phyloP scores from a whole-genome alignment of 2,797 vertebrate species.

The Discoglossus pictus region DNA sequence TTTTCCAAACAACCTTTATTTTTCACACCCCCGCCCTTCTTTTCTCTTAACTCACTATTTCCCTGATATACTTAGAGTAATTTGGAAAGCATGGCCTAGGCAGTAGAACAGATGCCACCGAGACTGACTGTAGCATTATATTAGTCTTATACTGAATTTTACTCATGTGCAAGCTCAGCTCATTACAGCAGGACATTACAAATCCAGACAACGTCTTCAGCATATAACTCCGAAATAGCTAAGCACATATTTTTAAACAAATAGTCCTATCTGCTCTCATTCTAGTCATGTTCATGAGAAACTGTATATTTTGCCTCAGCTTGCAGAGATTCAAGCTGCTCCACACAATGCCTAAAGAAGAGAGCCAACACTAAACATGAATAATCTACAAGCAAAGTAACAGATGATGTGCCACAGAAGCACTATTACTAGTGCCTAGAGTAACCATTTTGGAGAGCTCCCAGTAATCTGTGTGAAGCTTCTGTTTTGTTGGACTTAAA shows the following conservation, averaged over 20 bases:
- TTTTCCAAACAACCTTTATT: too few relatives aligned
- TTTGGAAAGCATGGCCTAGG: too few relatives aligned
- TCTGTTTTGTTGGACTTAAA: not conserved
- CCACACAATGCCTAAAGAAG: slow-evolving; percentile 1
- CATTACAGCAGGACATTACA: too few relatives aligned
- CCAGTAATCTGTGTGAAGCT: not conserved
- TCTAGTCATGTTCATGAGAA: not conserved
- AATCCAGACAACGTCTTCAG: too few relatives aligned
- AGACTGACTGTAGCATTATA: too few relatives aligned
- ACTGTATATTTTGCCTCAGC: not conserved
- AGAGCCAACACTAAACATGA: slow-evolving; percentile 9
- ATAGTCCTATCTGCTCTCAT: not conserved
- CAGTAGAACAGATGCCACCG: too few relatives aligned
- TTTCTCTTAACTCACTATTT: too few relatives aligned
- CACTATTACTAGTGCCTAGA: not conserved
- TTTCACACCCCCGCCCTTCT: too few relatives aligned
- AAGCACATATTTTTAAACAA: not conserved
- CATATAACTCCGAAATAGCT: not conserved
- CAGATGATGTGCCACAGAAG: slow-evolving; percentile 2
- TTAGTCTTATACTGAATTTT: too few relatives aligned
- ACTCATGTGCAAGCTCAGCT: too few relatives aligned
- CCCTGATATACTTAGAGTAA: too few relatives aligned
- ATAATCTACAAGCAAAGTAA: slow-evolving; percentile 5
- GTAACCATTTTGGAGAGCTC: not conserved
- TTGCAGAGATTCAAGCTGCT: not conserved